Evolutionary conservation across 2,113 vertebrate genomes (phyloP), one percentile per base, ranked within the genome.

Genomic region (Protobothrops flavoviridis): DNA sequence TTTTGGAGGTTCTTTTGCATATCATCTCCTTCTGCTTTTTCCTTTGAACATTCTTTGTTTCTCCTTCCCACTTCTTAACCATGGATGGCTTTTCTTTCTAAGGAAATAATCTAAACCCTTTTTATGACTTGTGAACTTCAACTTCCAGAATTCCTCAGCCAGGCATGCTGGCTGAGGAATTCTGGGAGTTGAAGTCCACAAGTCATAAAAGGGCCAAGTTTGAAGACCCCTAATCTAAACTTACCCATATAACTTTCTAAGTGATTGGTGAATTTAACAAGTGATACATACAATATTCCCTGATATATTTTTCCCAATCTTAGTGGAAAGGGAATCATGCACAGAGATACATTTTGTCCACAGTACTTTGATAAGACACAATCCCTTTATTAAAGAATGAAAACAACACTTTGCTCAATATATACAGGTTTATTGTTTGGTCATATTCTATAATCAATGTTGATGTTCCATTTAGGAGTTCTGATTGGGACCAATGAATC

Each of bases 231-330:
- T 29, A 56, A 1, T 64, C 1, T 52, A 90, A 20, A 5, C 39
- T 94, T 50, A 26, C 21, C 26, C 93, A 59, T n/a, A 24, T 13
- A 39, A 1, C 29, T 86, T 90, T 90, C 39, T 21, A 87, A 1
- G n/a, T 33, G 91, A 0, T 2, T 52, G 0, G 5, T 39, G 26
- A 50, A 9, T 0, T 0, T 43, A 53, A 17, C 29, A 86, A 9
- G 88, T 5, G 33, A 20, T 50, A n/a, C 12, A 45, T 57, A 33
- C 3, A 43, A 81, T 11, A 56, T 87, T 26, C 93, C 52, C 52
- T 50, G 0, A 45, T 1, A 0, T 0, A 39, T 55, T 61, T 89
- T 81, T 13, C 86, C 1, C 45, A 92, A 91, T 90, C 45, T 29
- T 33, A 91, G 48, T 3, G 89, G 23, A n/a, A n/a, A 2, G 1